phyloP scores from a whole-genome alignment of 2,113 vertebrate species.

The Fulmarus glacialis region DNA sequence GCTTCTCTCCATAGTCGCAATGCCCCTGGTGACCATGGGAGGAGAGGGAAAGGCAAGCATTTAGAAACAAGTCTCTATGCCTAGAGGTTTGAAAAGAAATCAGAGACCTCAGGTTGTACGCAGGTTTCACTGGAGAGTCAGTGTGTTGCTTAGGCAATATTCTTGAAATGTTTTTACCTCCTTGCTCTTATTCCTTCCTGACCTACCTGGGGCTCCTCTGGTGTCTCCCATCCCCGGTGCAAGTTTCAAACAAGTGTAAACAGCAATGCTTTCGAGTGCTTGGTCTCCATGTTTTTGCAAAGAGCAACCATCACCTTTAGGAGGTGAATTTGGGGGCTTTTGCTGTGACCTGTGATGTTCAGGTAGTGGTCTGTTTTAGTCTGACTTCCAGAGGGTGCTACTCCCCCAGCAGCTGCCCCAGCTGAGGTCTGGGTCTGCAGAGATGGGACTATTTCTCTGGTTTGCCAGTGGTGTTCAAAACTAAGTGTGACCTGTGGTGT shows the following conservation, averaged over 20 bases:
- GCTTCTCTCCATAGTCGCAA: background rate
- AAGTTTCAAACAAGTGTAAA: background rate
- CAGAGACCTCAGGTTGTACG: background rate
- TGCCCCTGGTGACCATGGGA: background rate
- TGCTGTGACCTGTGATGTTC: background rate
- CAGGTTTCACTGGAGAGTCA: background rate
- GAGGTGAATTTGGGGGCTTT: background rate
- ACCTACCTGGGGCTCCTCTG: background rate
- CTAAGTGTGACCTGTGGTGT: background rate
- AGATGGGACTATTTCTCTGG: background rate
- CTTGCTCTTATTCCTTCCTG: background rate
- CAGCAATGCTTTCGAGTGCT: rapidly evolving
- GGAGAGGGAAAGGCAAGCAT: background rate
- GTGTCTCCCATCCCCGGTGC: background rate
- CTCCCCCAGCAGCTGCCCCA: rapidly evolving
- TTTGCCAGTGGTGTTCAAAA: background rate
- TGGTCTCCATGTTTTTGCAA: background rate
- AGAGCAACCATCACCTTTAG: background rate
- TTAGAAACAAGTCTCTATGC: background rate
- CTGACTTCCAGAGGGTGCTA: background rate
- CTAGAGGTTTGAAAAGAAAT: background rate
- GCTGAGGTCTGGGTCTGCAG: background rate
- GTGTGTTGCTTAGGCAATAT: background rate
- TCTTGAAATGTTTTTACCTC: background rate
- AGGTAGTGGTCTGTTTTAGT: background rate